A percentile compares a stretch with the other conserved stretches of the same genome.
These are phyloP conservation scores for Candidula unifasciata DNA, from an alignment of 2,888 invertebrate species.

Conservation along the genomic window DNA sequence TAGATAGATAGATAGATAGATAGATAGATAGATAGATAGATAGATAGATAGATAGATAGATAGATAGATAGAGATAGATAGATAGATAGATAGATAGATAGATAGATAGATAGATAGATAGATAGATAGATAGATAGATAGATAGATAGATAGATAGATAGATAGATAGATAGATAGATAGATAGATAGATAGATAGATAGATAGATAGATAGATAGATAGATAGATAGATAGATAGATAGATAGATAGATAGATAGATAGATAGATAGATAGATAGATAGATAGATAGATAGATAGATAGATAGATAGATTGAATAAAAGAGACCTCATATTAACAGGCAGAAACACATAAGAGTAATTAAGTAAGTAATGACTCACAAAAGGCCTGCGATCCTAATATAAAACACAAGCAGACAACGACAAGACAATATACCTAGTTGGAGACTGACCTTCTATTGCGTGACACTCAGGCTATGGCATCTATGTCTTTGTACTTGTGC, in stretches of 20 bases:
- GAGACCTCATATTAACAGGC: no score
- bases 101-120: not conserved
- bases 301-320: no score
- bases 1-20: no score
- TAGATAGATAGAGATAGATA: no score
- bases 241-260: conserved; percentile 24
- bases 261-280: not conserved
- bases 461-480: not conserved
- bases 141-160: conserved; percentile 29
- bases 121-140: conserved; percentile 18
- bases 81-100: no score
- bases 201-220: conserved; percentile 31
- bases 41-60: no score
- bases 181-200: conserved; percentile 35
- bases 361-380: no score
- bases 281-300: no score
- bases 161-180: conserved; percentile 44
- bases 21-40: not conserved
- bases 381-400: no score
- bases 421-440: no score
- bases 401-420: no score
- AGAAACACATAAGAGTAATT: no score
- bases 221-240: conserved; percentile 45
- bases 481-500: not conserved
- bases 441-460: not conserved